Evolutionary conservation across 2,888 invertebrate species (phyloP), one percentile per base, ranked within the genome.

Genomic region (Amphiduros pacificus): DNA sequence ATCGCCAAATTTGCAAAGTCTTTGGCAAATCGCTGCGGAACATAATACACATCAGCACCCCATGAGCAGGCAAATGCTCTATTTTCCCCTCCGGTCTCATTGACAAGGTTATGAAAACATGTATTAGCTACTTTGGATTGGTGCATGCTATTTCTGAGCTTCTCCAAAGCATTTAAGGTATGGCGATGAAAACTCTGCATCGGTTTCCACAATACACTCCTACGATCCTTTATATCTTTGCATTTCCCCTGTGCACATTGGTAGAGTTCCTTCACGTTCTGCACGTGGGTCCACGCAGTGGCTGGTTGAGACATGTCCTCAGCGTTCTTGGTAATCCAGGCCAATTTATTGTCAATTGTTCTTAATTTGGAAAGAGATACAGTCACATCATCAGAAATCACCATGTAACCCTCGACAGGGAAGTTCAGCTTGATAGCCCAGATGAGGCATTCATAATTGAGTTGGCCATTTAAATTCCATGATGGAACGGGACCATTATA

Each of bases 1-100:
- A 58, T 40, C 3, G 58, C 49, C 17, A 70, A 40, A 20, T 61
- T 50, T 11, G 55, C n/a, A 54, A 65, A 70, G 1, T 61, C 32
- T 17, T 24, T 27, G 14, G 66, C 55, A 6, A 63, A 55, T 22
- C 49, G 55, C 41, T 60, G n/a, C 2, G 70, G 70, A 28, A 70
- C 49, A 62, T 66, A 69, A 41, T 58, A 70, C 22, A 69, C 49
- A 44, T 70, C 70, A 5, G 70, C n/a, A n/a, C n/a, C n/a, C n/a
- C n/a, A 66, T 40, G 62, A 66, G 6, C 61, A 66, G 9, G 68
- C 70, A 41, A 61, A 53, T 3, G 60, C 55, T 29, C 66, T 28
- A 20, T 54, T 24, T 17, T 58, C 55, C 5, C 55, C 62, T 6
- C 66, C 66, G 41, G 67, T 68, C 22, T 56, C 27, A 14, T 26